These are phyloP conservation scores for Lithophane socia DNA, from an alignment of 2,888 invertebrate genomes.

Conservation along the genomic window DNA sequence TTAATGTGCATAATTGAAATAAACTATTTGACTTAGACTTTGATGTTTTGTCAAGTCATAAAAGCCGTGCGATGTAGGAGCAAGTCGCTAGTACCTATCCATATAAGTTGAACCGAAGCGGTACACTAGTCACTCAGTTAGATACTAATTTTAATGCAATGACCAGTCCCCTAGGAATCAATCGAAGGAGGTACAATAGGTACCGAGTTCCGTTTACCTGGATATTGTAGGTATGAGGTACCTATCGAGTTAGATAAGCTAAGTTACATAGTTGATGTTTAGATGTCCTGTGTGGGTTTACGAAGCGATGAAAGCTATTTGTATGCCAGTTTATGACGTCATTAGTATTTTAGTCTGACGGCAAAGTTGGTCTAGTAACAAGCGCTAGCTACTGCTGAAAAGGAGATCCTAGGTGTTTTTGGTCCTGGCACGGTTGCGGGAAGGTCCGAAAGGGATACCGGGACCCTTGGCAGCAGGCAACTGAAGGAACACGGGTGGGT, in stretches of 20 bases:
- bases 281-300: not conserved
- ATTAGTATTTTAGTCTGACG: not conserved
- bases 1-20: no score
- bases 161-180: slow-evolving; percentile 41
- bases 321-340: not conserved
- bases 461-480: no score
- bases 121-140: not conserved
- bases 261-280: not conserved
- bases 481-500: no score
- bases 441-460: no score
- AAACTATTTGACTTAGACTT: no score
- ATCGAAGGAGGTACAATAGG: slow-evolving; percentile 49
- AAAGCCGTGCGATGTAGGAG: no score
- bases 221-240: slow-evolving; percentile 1
- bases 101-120: not conserved
- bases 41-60: no score
- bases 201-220: slow-evolving; percentile 8
- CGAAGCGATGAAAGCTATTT: not conserved
- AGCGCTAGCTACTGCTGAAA: no score
- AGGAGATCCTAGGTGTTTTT: no score
- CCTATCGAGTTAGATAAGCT: not conserved
- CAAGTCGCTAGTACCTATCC: not conserved
- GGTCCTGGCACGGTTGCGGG: no score
- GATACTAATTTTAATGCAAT: slow-evolving; percentile 53
- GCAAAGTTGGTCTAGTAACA: not conserved